Base-by-base conservation (phyloP, 2,797 vertebrate genomes). In the Arnoldichthys spilopterus region DNA sequence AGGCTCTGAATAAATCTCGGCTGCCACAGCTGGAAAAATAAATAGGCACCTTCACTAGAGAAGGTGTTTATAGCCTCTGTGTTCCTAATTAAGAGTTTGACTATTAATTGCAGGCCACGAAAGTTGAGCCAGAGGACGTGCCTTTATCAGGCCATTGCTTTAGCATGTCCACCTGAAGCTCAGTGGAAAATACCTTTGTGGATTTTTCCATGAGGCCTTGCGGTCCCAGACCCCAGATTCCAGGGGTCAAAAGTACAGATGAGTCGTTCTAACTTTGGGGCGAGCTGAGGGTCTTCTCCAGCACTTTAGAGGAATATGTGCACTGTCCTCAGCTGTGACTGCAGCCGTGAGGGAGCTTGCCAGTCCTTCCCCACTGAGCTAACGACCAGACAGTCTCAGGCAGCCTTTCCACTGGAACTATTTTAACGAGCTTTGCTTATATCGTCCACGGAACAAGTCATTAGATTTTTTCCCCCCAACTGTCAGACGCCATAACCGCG, bases 341-440 rank as follows among this genome's bases (percentile, higher is more conserved):
- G 26, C 2, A 49, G 18, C 28, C 20, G 59, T 53, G 15, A 53
- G 59, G 18, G 66, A 20, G 45, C 32, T 64, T 63, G 53, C 72
- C 18, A 61, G 54, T 20, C 63, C 30, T 53, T 59, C 68, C 58
- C 58, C 16, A 40, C 68, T 54, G 68, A 63, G 58, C 76, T 78
- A 61, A 72, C 59, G 49, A 77, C 64, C 40, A 72, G 74, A 68
- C 71, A 66, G 56, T 75, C 64, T 67, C 49, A 68, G 51, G 90
- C 91, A 68, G 72, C 63, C 45, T 93, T 93, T 92, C 91, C 91
- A 87, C 59, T 82, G 53, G 74, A 78, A 82, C 62, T 56, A 76
- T 83, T 83, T 85, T 83, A 76, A 68, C 76, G 58, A 45, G 37
- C 66, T 58, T 73, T 63, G 37, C 49, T 74, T 70, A 77, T 62